These are phyloP conservation scores for Leptopilina syphax DNA, from an alignment of 2,888 invertebrate species.

Conservation along the genomic window DNA sequence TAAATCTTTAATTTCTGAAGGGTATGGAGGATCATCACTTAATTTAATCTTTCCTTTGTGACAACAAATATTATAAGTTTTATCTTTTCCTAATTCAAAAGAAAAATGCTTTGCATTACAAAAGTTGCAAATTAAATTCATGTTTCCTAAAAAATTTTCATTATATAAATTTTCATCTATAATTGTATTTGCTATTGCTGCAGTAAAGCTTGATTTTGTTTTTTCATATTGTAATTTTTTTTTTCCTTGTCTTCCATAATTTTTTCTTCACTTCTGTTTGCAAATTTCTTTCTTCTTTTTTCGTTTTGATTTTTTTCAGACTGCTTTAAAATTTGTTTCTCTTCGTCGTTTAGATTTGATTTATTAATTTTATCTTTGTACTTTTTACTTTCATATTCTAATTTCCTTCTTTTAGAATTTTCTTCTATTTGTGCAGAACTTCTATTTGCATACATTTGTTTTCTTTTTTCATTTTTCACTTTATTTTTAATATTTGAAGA, in stretches of 20 bases:
- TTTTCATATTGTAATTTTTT: background rate
- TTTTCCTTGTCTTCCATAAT: background rate
- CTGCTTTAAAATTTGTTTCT: background rate
- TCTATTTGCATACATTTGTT: too few relatives aligned
- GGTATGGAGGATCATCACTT: background rate
- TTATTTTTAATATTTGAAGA: too few relatives aligned
- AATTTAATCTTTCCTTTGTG: background rate
- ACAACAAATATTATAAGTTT: background rate
- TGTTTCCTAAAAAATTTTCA: slow-evolving; percentile 25
- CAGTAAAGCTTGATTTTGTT: too few relatives aligned
- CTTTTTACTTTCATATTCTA: too few relatives aligned
- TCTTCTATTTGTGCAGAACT: too few relatives aligned
- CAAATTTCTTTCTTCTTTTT: background rate
- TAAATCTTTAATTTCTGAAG: background rate
- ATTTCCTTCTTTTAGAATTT: too few relatives aligned
- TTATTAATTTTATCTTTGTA: background rate
- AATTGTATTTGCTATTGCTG: background rate
- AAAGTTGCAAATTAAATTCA: slow-evolving; percentile 14
- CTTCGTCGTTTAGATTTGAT: background rate
- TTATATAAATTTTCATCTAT: slow-evolving; percentile 8
- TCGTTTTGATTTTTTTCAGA: background rate
- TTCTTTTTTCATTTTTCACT: too few relatives aligned
- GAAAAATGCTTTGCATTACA: slow-evolving; percentile 30
- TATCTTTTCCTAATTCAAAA: background rate
- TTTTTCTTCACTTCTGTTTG: background rate